These are phyloP conservation scores for Heliconius melpomene DNA, from an alignment of 1,140 invertebrate species.

Conservation along the genomic window DNA sequence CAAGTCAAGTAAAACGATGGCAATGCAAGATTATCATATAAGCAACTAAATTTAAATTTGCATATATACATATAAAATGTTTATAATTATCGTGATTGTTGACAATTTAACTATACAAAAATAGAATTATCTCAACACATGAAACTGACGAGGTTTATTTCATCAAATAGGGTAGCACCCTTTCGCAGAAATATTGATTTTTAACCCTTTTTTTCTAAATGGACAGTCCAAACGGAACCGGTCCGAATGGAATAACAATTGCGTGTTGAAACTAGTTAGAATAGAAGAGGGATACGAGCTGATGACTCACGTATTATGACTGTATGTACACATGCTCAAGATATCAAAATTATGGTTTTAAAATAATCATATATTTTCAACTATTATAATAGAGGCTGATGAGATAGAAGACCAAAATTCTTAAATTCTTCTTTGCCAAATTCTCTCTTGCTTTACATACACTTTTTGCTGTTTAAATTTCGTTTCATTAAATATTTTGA, in stretches of 20 bases:
- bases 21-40: too few species aligned
- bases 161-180: constrained; percentile 29
- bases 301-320: constrained; percentile 8
- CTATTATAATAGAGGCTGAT: too few species aligned
- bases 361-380: too few species aligned
- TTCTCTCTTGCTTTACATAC: too few species aligned
- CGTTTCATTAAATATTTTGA: background rate
- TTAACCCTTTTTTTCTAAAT: constrained; percentile 42
- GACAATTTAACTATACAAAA: background rate
- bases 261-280: constrained; percentile 31
- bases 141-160: background rate
- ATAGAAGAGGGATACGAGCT: background rate
- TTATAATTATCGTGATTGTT: too few species aligned
- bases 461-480: too few species aligned
- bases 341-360: background rate
- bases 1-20: background rate
- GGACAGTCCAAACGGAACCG: constrained; percentile 25
- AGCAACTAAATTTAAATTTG: too few species aligned
- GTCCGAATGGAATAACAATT: constrained; percentile 27
- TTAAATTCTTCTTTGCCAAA: too few species aligned
- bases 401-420: background rate
- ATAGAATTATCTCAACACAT: background rate
- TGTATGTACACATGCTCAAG: background rate
- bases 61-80: too few species aligned
- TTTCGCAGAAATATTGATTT: constrained; percentile 47